Evolutionary conservation across 2,888 invertebrate genomes (phyloP).

Genomic region (Tuberolachnus salignus): DNA sequence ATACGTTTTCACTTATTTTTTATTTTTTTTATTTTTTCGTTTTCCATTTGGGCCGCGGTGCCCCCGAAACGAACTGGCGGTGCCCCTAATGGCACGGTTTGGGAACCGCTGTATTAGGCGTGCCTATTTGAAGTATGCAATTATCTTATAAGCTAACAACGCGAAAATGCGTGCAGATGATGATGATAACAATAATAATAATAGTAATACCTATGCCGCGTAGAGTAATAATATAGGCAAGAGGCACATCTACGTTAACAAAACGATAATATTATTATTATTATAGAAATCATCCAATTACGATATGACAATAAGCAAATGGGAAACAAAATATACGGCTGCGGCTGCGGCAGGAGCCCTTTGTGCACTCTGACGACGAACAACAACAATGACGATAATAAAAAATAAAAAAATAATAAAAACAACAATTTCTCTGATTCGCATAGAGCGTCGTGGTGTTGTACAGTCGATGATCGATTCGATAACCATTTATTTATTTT

Average conservation of each 20-base stretch:
- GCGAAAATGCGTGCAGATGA: not conserved
- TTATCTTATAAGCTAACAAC: not conserved
- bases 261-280: slow-evolving; percentile 34
- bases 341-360: slow-evolving; percentile 49
- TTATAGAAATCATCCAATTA: slow-evolving; percentile 53
- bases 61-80: no score
- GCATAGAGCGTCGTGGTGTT: slow-evolving; percentile 40
- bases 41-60: no score
- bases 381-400: slow-evolving; percentile 43
- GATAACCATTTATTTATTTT: slow-evolving; percentile 46
- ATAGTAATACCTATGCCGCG: no score
- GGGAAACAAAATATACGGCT: slow-evolving; percentile 17
- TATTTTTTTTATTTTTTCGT: no score
- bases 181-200: not conserved
- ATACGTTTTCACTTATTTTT: no score
- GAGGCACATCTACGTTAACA: slow-evolving; percentile 12
- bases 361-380: slow-evolving; percentile 35
- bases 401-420: slow-evolving; percentile 24
- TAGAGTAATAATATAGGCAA: slow-evolving; percentile 28
- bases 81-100: no score
- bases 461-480: slow-evolving; percentile 49
- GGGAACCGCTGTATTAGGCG: no score
- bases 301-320: slow-evolving; percentile 50
- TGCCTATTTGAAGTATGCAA: no score
- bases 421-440: slow-evolving; percentile 56